Evolutionary conservation across 2,888 invertebrate species (phyloP), one percentile per base, ranked within the genome.

Genomic region (Ennomos fuscantarius): DNA sequence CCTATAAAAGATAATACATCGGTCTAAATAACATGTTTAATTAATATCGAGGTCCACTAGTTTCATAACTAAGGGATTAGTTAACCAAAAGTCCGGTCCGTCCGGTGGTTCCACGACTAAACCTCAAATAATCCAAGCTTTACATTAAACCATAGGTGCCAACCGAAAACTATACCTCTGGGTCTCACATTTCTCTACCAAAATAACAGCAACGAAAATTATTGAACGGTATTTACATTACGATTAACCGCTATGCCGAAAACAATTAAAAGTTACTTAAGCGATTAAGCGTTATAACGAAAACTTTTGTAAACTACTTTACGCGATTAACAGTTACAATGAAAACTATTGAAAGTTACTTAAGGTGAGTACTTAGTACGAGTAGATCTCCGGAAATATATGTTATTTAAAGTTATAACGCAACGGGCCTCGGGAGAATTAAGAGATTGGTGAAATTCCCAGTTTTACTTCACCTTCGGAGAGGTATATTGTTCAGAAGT

Each of bases 41-140:
- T 76, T 79, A 78, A 76, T 74, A 76, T 73, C 73, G 67, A 70
- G 73, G 74, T 76, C 65, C 69, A 63, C 70, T 78, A 77, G 76
- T 84, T 79, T 78, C 78, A 79, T 82, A 84, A 85, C 84, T 78
- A 67, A 70, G 81, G 88, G 80, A 84, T 88, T 81, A 84, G 84
- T 76, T 88, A 90, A 88, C 89, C 91, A 82, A 79, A 82, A 82
- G 84, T 78, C 83, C 69, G 76, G 61, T 75, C 79, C 77, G 81
- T 72, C 73, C 77, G 78, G 66, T 75, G 78, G 77, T 66, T 36
- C 76, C 75, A 67, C 78, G 75, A 79, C 86, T 86, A 88, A 90
- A 87, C 87, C 89, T 80, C 78, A 76, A 79, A 73, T 92, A 90
- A 93, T 92, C 93, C 92, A 84, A 74, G 86, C 82, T 79, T 77